Conservation (phyloP, 1,140 invertebrate genomes). For the Panulirus ornatus region DNA sequence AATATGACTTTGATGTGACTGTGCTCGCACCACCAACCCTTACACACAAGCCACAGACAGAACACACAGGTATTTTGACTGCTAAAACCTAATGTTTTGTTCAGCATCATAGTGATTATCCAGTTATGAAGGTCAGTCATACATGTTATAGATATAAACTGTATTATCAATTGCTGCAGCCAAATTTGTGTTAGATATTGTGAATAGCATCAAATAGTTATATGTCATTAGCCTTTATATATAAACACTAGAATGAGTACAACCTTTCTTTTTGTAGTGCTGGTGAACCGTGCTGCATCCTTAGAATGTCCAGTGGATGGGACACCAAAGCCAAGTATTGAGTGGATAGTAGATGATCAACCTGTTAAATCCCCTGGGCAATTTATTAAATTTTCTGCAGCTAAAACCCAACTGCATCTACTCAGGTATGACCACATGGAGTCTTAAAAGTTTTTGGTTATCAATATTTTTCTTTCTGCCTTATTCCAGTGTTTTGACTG, state of each 20-base stretch:
- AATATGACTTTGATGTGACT: slow-evolving; percentile 55
- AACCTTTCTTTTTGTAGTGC: slow-evolving; percentile 43
- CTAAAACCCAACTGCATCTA: slow-evolving; percentile 49
- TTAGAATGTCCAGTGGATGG: slow-evolving; percentile 79
- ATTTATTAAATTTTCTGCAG: slow-evolving; percentile 40
- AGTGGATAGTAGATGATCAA: slow-evolving; percentile 76
- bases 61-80: slow-evolving; percentile 55
- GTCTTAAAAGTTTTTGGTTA: too few relatives aligned
- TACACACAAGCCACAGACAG: slow-evolving; percentile 37
- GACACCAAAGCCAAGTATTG: slow-evolving; percentile 79
- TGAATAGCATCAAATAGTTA: neutral
- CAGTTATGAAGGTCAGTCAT: too few relatives aligned
- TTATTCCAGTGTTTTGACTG: too few relatives aligned
- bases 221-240: too few relatives aligned
- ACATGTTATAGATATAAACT: too few relatives aligned
- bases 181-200: neutral
- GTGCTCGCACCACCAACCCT: slow-evolving; percentile 50
- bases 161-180: neutral
- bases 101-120: too few relatives aligned
- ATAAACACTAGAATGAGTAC: neutral
- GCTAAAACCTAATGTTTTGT: neutral
- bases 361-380: neutral
- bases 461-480: too few relatives aligned
- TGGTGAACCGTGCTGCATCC: slow-evolving; percentile 68
- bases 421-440: slow-evolving; percentile 46